Evolutionary conservation across 64 coral and sea anemone species (phyloP).

Genomic region (Actinia equina): DNA sequence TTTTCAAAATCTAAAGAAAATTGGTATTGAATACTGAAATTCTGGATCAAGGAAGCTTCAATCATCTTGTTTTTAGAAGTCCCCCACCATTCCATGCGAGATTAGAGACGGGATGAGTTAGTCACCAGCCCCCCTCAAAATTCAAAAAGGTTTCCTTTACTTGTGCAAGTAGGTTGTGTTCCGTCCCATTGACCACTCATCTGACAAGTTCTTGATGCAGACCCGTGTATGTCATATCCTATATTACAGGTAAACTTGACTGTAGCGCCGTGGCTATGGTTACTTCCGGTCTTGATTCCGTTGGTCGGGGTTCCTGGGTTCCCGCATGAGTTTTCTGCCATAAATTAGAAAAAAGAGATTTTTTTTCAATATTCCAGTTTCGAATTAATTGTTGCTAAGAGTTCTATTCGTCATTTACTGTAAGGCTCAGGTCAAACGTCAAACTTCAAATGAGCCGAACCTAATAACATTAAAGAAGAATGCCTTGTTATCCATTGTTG

Average conservation of each 20-base stretch:
- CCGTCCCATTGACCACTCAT: constrained; percentile 75
- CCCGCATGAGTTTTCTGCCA: constrained; percentile 73
- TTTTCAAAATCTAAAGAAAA: too few species aligned
- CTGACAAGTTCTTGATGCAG: constrained; percentile 52
- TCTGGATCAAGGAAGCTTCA: too few species aligned
- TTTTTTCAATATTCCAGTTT: too few species aligned
- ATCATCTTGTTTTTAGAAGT: too few species aligned
- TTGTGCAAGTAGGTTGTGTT: constrained; percentile 71
- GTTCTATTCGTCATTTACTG: too few species aligned
- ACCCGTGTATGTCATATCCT: constrained; percentile 60
- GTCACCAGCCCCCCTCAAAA: neutral
- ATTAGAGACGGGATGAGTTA: neutral
- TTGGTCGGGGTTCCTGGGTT: constrained; percentile 64
- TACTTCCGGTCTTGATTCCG: constrained; percentile 69
- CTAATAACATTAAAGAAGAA: too few species aligned
- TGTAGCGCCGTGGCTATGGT: constrained; percentile 69
- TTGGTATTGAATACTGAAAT: too few species aligned
- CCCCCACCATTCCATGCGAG: neutral
- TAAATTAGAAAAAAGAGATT: too few species aligned
- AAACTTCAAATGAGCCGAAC: too few species aligned
- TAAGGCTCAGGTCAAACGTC: too few species aligned
- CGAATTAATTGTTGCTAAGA: too few species aligned
- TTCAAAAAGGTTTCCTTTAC: constrained; percentile 21
- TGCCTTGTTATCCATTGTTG: too few species aligned
- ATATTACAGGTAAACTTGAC: constrained; percentile 51